phyloP scores from a whole-genome alignment of 2,888 invertebrate genomes.

The Lithophane ornitopus region DNA sequence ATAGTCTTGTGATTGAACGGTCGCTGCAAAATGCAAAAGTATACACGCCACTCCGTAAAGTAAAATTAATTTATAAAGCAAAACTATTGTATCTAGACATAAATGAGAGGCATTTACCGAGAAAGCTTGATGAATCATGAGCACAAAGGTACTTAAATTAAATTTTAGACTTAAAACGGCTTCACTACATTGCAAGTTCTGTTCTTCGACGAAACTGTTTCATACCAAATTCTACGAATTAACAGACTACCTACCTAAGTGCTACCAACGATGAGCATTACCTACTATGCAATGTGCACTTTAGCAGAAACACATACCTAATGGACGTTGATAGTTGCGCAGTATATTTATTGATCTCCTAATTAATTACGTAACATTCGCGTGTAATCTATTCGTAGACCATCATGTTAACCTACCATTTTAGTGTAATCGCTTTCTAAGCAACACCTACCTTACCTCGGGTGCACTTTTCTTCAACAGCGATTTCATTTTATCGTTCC shows the following conservation, averaged over 20 bases:
- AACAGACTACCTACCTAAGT: not conserved
- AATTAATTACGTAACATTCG: slow-evolving; percentile 56
- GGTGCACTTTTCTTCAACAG: slow-evolving; percentile 58
- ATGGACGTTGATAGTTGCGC: slow-evolving; percentile 43
- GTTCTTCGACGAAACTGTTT: slow-evolving; percentile 32
- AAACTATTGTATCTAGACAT: slow-evolving; percentile 24
- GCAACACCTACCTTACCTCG: slow-evolving; percentile 43
- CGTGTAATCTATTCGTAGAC: slow-evolving; percentile 57
- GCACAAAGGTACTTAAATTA: slow-evolving; percentile 19
- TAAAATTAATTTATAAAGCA: slow-evolving; percentile 18
- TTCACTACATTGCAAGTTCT: slow-evolving; percentile 20
- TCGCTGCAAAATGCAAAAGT: slow-evolving; percentile 33
- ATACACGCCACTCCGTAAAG: slow-evolving; percentile 18
- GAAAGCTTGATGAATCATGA: slow-evolving; percentile 27
- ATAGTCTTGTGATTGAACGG: slow-evolving; percentile 41
- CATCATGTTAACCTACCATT: slow-evolving; percentile 58
- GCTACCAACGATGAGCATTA: slow-evolving; percentile 5
- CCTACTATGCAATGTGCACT: slow-evolving; percentile 1
- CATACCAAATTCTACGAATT: slow-evolving; percentile 27
- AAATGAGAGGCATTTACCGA: slow-evolving; percentile 10
- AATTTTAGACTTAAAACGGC: slow-evolving; percentile 24
- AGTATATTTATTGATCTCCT: slow-evolving; percentile 55
- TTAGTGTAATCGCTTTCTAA: slow-evolving; percentile 46
- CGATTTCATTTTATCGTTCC: slow-evolving; percentile 59
- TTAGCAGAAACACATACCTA: not conserved